A percentile compares a stretch with the other conserved stretches of the same genome.
Conservation (phyloP, 2,797 vertebrate genomes). For the Spinibarbus caldwelli region DNA sequence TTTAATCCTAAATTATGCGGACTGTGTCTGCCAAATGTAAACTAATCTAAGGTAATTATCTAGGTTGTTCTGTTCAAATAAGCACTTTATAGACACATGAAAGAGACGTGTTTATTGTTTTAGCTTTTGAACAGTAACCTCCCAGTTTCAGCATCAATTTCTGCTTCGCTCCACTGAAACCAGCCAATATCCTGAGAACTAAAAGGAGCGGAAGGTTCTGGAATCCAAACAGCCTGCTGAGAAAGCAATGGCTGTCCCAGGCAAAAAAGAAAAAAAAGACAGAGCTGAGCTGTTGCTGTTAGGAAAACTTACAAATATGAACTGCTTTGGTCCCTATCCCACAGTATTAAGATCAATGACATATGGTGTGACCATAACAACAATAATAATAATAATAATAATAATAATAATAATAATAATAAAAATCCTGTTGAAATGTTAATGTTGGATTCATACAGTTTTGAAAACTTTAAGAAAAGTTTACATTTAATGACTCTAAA, state of each 20-base stretch:
- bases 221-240: constrained; percentile 54
- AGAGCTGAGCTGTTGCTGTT: constrained; percentile 31
- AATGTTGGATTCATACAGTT: neutral
- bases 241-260: constrained; percentile 40
- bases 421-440: neutral
- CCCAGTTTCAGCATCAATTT: constrained; percentile 53
- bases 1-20: constrained; percentile 70
- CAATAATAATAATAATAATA: too few relatives aligned
- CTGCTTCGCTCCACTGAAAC: constrained; percentile 35
- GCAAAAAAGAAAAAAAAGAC: constrained; percentile 38
- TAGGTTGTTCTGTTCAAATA: constrained; percentile 55
- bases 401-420: too few relatives aligned
- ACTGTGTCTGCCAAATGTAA: constrained; percentile 71
- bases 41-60: constrained; percentile 69
- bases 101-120: constrained; percentile 64
- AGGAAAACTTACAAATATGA: neutral
- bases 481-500: neutral
- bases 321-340: neutral
- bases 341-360: neutral
- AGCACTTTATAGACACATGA: constrained; percentile 65
- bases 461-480: neutral
- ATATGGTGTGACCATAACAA: neutral
- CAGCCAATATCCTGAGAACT: constrained; percentile 49
- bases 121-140: constrained; percentile 55
- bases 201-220: constrained; percentile 52